These are phyloP conservation scores for Hemiprocne comata DNA, from an alignment of 2,113 vertebrate species.

Conservation along the genomic window DNA sequence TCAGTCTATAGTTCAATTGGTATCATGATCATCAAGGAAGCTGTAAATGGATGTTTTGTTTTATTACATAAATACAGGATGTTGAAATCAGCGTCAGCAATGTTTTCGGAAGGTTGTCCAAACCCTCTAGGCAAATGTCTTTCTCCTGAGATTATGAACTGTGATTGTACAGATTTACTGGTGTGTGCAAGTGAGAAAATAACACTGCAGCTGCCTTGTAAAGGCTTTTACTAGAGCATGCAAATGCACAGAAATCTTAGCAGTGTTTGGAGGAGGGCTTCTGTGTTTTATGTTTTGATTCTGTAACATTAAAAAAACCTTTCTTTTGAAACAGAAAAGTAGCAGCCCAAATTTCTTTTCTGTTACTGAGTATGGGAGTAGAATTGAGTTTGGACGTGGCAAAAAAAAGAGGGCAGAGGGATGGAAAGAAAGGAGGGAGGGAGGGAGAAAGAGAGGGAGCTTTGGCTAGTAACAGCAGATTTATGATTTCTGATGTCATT, in stretches of 20 bases:
- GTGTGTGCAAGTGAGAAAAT: neutral
- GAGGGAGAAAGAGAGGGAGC: neutral
- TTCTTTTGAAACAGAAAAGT: neutral
- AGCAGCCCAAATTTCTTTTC: neutral
- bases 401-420: too few species aligned
- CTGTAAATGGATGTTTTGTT: neutral
- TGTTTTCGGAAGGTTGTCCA: neutral
- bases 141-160: neutral
- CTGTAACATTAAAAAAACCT: neutral
- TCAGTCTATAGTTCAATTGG: neutral
- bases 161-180: neutral
- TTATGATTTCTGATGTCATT: neutral
- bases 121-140: neutral
- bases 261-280: neutral
- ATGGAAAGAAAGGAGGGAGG: too few species aligned
- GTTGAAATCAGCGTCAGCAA: neutral
- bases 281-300: neutral
- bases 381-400: neutral
- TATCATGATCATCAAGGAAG: neutral
- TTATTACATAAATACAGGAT: neutral
- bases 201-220: neutral
- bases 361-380: neutral
- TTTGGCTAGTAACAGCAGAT: neutral
- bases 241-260: neutral
- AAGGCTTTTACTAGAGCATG: neutral